phyloP scores from a whole-genome alignment of 1,140 invertebrate genomes.

The Harpegnathos saltator region DNA sequence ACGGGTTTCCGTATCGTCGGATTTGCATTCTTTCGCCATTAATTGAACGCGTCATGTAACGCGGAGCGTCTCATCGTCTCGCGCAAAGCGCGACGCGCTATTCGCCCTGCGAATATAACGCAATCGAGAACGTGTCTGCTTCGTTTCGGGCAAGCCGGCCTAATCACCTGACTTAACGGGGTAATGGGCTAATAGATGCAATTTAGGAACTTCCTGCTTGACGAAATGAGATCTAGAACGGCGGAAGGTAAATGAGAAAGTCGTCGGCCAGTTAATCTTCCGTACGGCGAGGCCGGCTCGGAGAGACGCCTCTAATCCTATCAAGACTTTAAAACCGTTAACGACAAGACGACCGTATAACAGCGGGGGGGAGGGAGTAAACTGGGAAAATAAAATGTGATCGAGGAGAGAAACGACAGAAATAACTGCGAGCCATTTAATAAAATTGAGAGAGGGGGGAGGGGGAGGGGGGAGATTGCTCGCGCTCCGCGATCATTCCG shows the following conservation, averaged over 20 bases:
- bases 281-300: slow-evolving; percentile 40
- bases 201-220: slow-evolving; percentile 58
- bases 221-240: slow-evolving; percentile 57
- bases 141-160: slow-evolving; percentile 37
- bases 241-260: slow-evolving; percentile 55
- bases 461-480: background rate
- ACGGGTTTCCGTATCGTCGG: background rate
- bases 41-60: slow-evolving; percentile 6
- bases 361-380: slow-evolving; percentile 29
- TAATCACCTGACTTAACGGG: slow-evolving; percentile 39
- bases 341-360: slow-evolving; percentile 59
- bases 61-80: background rate
- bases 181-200: slow-evolving; percentile 54
- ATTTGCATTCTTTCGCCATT: background rate
- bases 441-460: too few species aligned
- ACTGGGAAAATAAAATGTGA: slow-evolving; percentile 22
- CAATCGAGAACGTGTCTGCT: slow-evolving; percentile 13
- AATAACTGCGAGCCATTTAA: slow-evolving; percentile 20
- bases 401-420: background rate
- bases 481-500: background rate
- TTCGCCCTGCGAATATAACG: background rate
- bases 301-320: slow-evolving; percentile 58
- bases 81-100: background rate
- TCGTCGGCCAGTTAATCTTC: slow-evolving; percentile 61
- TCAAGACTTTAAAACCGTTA: slow-evolving; percentile 63